A percentile compares a stretch with the other conserved stretches of the same genome.
These are phyloP conservation scores for Chrysodeixis includens DNA, from an alignment of 2,888 invertebrate species.

Conservation along the genomic window DNA sequence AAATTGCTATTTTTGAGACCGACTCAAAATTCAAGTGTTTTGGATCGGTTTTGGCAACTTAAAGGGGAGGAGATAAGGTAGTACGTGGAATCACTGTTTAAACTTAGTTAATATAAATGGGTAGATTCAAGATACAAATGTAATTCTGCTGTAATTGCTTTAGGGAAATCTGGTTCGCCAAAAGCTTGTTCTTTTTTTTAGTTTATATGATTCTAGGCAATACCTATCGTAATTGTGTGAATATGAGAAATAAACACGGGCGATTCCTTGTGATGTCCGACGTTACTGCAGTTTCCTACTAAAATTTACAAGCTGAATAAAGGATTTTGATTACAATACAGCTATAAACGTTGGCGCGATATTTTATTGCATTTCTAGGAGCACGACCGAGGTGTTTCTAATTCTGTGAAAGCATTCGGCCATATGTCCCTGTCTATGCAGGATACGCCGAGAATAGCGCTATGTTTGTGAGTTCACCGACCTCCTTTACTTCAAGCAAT, in stretches of 20 bases:
- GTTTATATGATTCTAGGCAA: no score
- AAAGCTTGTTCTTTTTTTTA: no score
- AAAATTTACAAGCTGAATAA: background rate
- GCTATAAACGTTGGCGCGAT: background rate
- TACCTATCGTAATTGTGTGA: no score
- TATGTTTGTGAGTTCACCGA: conserved; percentile 69
- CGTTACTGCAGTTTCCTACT: no score
- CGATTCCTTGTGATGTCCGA: no score
- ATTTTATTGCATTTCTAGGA: conserved; percentile 4
- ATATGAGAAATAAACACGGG: no score
- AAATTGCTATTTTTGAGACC: no score
- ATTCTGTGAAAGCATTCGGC: conserved; percentile 31
- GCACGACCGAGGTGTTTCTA: conserved; percentile 16
- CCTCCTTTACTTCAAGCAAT: conserved; percentile 68
- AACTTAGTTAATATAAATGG: background rate
- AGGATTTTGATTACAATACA: background rate
- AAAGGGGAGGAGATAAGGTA: no score
- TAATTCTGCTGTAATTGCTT: no score
- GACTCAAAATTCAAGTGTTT: background rate
- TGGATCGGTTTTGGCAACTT: background rate
- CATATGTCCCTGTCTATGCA: conserved; percentile 57
- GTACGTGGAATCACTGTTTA: background rate
- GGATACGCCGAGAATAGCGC: conserved; percentile 71
- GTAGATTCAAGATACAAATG: no score
- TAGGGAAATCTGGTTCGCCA: no score